phyloP scores from a whole-genome alignment of 2,113 vertebrate species.

The Aix galericulata region DNA sequence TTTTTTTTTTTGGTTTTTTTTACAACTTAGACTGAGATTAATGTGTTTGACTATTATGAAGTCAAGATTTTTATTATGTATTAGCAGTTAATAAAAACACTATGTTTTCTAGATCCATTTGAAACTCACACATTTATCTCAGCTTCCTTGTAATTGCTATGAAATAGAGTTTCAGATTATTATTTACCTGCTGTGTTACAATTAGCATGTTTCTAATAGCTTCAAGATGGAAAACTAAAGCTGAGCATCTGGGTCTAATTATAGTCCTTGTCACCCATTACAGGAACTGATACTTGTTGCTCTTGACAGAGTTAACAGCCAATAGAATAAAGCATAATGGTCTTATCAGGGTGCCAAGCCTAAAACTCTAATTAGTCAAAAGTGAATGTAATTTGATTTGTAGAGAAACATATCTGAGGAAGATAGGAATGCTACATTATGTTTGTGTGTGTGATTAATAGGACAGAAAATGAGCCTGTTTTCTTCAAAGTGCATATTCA shows the following conservation, averaged over 20 bases:
- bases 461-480: background rate
- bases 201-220: background rate
- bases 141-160: background rate
- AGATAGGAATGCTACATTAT: background rate
- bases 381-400: background rate
- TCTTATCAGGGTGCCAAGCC: background rate
- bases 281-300: background rate
- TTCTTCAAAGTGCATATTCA: background rate
- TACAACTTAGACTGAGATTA: background rate
- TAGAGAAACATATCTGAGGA: background rate
- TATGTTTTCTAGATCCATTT: background rate
- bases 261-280: background rate
- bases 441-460: background rate
- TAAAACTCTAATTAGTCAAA: slow-evolving; percentile 7
- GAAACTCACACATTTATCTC: background rate
- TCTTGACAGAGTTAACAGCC: background rate
- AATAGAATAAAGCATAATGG: background rate
- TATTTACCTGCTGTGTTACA: slow-evolving; percentile 43
- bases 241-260: slow-evolving; percentile 21
- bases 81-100: background rate
- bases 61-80: background rate
- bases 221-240: slow-evolving; percentile 10
- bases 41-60: background rate
- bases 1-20: background rate
- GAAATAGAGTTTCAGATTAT: slow-evolving; percentile 20